Conservation (phyloP, 2,113 vertebrate species). For the Ploceus nigricollis region DNA sequence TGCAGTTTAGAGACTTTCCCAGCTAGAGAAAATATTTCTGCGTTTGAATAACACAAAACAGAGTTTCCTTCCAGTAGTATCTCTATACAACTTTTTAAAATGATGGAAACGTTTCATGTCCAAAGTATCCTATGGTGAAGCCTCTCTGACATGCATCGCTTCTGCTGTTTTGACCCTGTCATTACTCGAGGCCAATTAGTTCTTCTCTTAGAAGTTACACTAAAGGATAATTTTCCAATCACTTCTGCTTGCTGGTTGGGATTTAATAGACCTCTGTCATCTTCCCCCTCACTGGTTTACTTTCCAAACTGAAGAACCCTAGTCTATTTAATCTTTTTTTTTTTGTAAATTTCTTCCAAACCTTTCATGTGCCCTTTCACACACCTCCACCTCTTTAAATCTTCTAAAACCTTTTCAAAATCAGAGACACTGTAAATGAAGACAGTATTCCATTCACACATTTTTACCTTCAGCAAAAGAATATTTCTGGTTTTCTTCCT, state of each 20-base stretch:
- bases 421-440: not conserved
- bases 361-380: not conserved
- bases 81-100: not conserved
- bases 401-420: not conserved
- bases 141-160: rapidly evolving
- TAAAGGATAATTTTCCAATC: not conserved
- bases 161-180: not conserved
- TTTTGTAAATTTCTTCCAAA: not conserved
- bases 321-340: not conserved
- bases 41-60: not conserved
- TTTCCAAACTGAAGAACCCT: not conserved
- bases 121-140: not conserved
- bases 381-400: not conserved
- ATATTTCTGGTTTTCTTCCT: not conserved
- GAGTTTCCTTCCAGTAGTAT: not conserved
- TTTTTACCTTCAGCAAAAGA: not conserved
- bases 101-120: not conserved
- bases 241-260: not conserved
- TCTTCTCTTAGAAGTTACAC: not conserved
- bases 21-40: not conserved
- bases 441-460: not conserved
- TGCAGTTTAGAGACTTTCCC: not conserved
- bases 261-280: not conserved
- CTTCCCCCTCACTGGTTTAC: not conserved
- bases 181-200: not conserved